Conservation (phyloP, 2,113 vertebrate species). For the Halichoerus grypus region DNA sequence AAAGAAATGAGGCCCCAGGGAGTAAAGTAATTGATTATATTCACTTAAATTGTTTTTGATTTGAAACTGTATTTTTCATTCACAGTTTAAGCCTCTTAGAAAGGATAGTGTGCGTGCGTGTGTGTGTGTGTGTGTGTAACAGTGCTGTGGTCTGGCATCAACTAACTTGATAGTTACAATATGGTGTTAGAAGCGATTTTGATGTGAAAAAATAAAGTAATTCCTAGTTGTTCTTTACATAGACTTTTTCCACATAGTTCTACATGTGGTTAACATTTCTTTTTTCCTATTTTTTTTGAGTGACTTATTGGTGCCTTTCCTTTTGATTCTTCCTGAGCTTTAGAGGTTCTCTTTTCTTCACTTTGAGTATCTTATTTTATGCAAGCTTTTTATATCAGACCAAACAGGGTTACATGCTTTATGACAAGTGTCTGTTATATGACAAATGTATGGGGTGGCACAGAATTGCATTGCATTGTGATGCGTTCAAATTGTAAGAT, state of each 20-base stretch:
- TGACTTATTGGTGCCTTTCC: neutral
- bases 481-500: neutral
- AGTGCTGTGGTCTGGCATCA: neutral
- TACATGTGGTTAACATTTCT: neutral
- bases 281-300: neutral
- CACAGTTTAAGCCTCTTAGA: constrained; percentile 18
- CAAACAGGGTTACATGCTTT: neutral
- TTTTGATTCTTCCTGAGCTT: neutral
- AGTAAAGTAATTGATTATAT: neutral
- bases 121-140: neutral
- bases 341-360: neutral
- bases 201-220: neutral
- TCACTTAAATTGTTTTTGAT: constrained; percentile 36
- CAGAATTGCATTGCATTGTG: neutral
- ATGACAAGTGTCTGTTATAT: neutral
- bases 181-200: neutral
- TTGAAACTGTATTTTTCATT: constrained; percentile 37
- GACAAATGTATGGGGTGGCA: neutral
- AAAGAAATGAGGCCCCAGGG: neutral
- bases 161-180: neutral
- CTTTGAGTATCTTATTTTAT: neutral
- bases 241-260: neutral
- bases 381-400: neutral
- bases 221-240: neutral
- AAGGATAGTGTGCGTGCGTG: neutral